Base-by-base conservation (phyloP, 2,113 vertebrate genomes). In the Carettochelys insculpta region DNA sequence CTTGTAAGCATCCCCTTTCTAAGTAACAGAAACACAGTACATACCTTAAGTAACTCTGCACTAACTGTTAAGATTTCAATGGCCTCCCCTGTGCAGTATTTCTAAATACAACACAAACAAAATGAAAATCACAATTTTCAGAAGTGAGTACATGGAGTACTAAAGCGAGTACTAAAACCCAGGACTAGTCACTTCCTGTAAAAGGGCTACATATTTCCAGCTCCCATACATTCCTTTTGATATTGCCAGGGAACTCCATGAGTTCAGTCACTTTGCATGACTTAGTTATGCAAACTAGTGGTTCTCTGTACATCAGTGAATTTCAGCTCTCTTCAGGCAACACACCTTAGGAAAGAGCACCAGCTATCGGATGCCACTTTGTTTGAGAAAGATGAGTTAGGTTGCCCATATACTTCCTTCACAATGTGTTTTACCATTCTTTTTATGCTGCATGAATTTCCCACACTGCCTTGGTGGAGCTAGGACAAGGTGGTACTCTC, bases 171-270 rank as follows among this genome's bases (percentile, higher is more conserved):
- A n/a, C 7, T 34, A n/a, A n/a, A n/a, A 65, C 17, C 31, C 31
- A 61, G 16, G 58, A 31, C n/a, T 61, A 61, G 2, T 6, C 16
- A 61, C 31, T 61, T 61, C 31, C 58, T 61, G 58, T 31, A 13
- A n/a, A 65, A 9, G 16, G 58, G 34, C 34, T 65, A 34, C 58
- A 13, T 65, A n/a, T 65, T 65, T 65, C 9, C 58, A 65, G 34
- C n/a, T n/a, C n/a, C n/a, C n/a, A n/a, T n/a, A n/a, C n/a, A 22
- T 58, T 58, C 31, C 25, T 5, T 0, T 0, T 31, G 38, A 16
- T 29, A 48, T 27, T 54, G 84, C 14, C 38, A n/a, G 71, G 76
- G 16, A 31, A 81, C 50, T 8, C 8, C 77, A 90, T 38, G 6
- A 56, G 71, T 12, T 3, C 54, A 12, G 78, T 45, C 47, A 31